Evolutionary conservation across 2,113 vertebrate genomes (phyloP).

Genomic region (Cyprinodon variegatus): DNA sequence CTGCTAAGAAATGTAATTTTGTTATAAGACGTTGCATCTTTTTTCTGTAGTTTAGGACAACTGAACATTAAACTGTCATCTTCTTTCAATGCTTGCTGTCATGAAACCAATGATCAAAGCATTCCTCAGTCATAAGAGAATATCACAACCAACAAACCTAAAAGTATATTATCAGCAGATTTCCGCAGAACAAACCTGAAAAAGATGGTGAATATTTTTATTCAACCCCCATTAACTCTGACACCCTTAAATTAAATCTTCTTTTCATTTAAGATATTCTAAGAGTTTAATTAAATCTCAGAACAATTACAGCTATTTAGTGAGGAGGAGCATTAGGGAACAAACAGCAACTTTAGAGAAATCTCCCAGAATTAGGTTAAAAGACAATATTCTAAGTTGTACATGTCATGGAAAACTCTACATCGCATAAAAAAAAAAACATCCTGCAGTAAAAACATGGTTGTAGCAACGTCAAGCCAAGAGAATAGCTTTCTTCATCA

Average conservation of each 20-base stretch:
- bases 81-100: neutral
- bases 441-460: too few species aligned
- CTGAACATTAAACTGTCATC: neutral
- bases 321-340: neutral
- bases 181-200: neutral
- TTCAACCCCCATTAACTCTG: neutral
- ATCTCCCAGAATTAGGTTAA: too few species aligned
- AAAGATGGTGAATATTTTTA: neutral
- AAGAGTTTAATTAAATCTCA: too few species aligned
- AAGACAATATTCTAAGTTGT: too few species aligned
- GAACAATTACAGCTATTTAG: neutral
- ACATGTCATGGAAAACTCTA: too few species aligned
- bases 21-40: neutral
- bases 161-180: too few species aligned
- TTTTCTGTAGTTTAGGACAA: constrained; percentile 15
- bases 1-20: constrained; percentile 13
- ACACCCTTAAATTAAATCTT: too few species aligned
- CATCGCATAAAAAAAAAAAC: too few species aligned
- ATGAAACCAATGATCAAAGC: neutral
- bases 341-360: neutral
- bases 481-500: too few species aligned
- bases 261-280: too few species aligned
- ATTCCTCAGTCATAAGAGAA: neutral
- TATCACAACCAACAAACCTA: neutral
- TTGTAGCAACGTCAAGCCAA: too few species aligned